Base-by-base conservation (phyloP, 2,113 vertebrate genomes). In the Elephantulus edwardii region DNA sequence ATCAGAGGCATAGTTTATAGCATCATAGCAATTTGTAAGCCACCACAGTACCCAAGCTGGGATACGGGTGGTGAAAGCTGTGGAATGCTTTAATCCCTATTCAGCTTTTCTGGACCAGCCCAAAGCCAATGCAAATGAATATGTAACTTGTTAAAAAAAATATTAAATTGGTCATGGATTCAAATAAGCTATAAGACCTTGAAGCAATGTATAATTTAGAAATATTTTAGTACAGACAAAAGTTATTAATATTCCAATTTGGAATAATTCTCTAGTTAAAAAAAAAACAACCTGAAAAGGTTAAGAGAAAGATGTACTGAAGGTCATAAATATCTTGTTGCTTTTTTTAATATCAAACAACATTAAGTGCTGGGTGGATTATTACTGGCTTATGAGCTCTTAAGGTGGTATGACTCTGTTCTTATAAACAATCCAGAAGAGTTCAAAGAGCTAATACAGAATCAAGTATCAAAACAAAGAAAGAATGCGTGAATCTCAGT, bases 181-280 rank as follows among this genome's bases (percentile, higher is more conserved):
- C 58, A 88, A 78, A 76, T 11, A 42, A 76, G 22, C 13, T 24
- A 50, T 6, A 83, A 9, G 9, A 77, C 60, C 77, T 86, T 71
- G 35, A 89, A 91, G 90, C 91, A 52, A 81, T 68, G 35, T 54
- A 50, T 17, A 20, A 79, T 81, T 44, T 80, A 35, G 20, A 74
- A 11, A 12, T 83, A 71, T 79, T 79, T 82, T 22, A 75, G 24
- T 58, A 2, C 8, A 58, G 2, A 62, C 42, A n/a, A 66, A 68
- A 83, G 46, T 22, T 87, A 26, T 44, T 74, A 48, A 70, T 9
- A 90, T 56, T 10, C 19, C 10, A 68, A 7, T 0, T 24, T 78
- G 64, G 20, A 60, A 50, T 17, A 80, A 56, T 58, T 76, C 80
- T 83, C 83, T 80, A 42, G 0, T 86, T 5, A 38, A 50, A 33